phyloP scores from a whole-genome alignment of 2,888 invertebrate genomes.

The Timema cristinae region DNA sequence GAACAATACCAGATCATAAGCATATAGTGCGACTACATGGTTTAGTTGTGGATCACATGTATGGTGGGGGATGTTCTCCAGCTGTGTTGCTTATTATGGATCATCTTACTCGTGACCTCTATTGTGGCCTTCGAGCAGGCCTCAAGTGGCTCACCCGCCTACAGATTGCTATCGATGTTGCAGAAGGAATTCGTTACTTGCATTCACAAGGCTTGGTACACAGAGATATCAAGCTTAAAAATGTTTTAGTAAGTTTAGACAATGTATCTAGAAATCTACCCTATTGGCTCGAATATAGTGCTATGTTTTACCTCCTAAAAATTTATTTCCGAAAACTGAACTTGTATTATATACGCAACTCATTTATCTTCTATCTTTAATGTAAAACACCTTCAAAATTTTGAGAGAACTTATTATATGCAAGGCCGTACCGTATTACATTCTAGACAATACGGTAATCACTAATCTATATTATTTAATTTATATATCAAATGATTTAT shows the following conservation, averaged over 20 bases:
- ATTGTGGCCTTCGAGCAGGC: conserved; percentile 68
- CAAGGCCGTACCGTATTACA: no score
- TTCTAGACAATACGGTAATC: no score
- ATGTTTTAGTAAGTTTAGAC: conserved; percentile 62
- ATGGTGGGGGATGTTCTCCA: conserved; percentile 63
- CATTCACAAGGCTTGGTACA: conserved; percentile 86
- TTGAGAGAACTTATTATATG: no score
- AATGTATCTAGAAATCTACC: no score
- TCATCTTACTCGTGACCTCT: conserved; percentile 69
- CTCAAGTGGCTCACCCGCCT: conserved; percentile 60
- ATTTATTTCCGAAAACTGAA: no score
- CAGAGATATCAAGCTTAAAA: conserved; percentile 85
- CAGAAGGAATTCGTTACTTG: conserved; percentile 82
- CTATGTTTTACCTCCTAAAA: no score
- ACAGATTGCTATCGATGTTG: conserved; percentile 74
- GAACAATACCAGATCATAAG: conserved; percentile 77
- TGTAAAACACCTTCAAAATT: no score
- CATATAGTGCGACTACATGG: conserved; percentile 72
- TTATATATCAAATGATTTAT: no score
- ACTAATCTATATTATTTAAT: no score
- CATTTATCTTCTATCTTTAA: no score
- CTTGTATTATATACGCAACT: no score
- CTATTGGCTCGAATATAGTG: no score
- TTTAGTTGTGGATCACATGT: conserved; percentile 75
- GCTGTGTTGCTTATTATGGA: conserved; percentile 80